Evolutionary conservation across 2,113 vertebrate species (phyloP), one percentile per base, ranked within the genome.

Genomic region (Oryzias melastigma): DNA sequence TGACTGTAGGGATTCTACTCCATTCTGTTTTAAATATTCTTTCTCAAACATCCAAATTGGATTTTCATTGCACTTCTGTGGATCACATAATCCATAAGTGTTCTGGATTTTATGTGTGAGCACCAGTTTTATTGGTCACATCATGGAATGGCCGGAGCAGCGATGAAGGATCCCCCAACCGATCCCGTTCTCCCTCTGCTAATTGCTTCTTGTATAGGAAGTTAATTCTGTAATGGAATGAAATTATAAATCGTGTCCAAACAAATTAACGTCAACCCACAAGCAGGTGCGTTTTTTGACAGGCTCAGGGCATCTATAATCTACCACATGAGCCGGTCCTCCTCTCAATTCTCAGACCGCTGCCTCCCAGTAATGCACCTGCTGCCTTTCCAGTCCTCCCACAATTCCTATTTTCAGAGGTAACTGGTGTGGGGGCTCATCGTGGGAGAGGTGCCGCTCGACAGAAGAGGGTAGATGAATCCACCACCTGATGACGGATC

Each of bases 201-300:
- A 74, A 71, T 81, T 73, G 66, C 13, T 77, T 81, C 71, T 68
- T 76, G 78, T 84, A 88, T 82, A 75, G 83, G 82, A 83, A 77
- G 76, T 91, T 91, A 87, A 86, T 87, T 92, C 85, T 84, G n/a
- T 49, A 14, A 58, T 80, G 57, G 60, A 83, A 92, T 93, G 88
- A 86, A 91, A 91, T 91, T 89, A 88, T 87, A 90, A 91, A 85
- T 68, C 68, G 59, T 75, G 72, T 92, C 82, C 91, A 89, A 92
- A 90, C 75, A 85, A 76, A 88, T 92, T 88, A 91, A 75, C 61
- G 68, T 92, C 90, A 92, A 87, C 55, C 48, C 15, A 56, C 74
- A 82, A 90, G 78, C 84, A 90, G 79, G 71, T 83, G 89, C 82
- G 2, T 62, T 73, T 67, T 77, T 71, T 71, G 86, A 89, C 85